These are phyloP conservation scores for Pagrus major DNA, from an alignment of 2,113 vertebrate genomes.

Conservation along the genomic window DNA sequence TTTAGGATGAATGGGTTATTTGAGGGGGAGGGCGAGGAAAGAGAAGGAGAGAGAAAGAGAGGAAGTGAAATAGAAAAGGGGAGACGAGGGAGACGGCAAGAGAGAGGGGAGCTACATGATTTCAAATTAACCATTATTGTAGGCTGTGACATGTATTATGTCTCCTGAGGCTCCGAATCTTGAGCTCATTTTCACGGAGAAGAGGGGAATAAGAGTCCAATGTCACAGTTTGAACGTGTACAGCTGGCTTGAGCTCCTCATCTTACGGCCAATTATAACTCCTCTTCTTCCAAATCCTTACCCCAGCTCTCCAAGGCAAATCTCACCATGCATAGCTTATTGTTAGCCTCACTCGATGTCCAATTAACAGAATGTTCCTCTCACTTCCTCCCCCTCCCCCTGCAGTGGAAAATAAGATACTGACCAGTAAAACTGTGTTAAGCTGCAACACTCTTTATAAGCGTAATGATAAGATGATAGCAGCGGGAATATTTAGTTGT, in stretches of 20 bases:
- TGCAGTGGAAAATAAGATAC: conserved; percentile 52
- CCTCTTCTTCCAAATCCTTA: conserved; percentile 76
- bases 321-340: conserved; percentile 76
- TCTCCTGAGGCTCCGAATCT: conserved; percentile 81
- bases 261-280: conserved; percentile 83
- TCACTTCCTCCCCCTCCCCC: conserved; percentile 29
- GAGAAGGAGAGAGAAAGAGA: conserved; percentile 27
- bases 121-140: conserved; percentile 86
- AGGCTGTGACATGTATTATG: conserved; percentile 83
- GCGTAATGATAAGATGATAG: conserved; percentile 37
- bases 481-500: conserved; percentile 34
- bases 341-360: conserved; percentile 76
- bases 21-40: conserved; percentile 54
- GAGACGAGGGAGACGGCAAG: conserved; percentile 47
- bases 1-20: conserved; percentile 82
- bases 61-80: conserved; percentile 63
- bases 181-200: conserved; percentile 84
- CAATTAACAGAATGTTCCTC: conserved; percentile 80
- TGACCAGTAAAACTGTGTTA: conserved; percentile 54
- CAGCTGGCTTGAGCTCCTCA: conserved; percentile 80
- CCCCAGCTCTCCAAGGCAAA: conserved; percentile 73
- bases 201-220: conserved; percentile 77
- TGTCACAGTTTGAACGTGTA: conserved; percentile 78
- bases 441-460: conserved; percentile 36
- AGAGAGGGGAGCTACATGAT: conserved; percentile 79